These are phyloP conservation scores for Gobio gobio DNA, from an alignment of 2,113 vertebrate genomes.

Conservation along the genomic window DNA sequence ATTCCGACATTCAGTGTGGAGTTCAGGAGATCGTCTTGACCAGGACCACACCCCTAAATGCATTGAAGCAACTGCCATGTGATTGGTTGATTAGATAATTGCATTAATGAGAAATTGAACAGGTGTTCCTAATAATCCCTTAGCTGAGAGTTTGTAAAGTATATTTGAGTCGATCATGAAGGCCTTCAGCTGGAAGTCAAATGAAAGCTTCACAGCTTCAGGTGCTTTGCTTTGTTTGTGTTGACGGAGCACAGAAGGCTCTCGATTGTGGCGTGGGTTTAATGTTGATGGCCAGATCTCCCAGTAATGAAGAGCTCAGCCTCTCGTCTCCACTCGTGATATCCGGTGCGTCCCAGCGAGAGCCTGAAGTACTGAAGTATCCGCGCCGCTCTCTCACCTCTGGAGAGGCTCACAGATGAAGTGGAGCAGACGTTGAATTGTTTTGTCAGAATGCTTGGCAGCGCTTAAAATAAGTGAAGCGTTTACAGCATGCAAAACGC, in stretches of 20 bases:
- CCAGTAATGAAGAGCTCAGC: constrained; percentile 39
- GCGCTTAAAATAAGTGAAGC: constrained; percentile 50
- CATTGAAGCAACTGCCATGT: too few species aligned
- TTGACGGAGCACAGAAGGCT: background rate
- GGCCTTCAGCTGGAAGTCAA: too few species aligned
- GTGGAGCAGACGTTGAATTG: constrained; percentile 35
- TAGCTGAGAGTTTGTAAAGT: too few species aligned
- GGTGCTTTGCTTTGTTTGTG: background rate
- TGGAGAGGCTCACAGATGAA: constrained; percentile 19
- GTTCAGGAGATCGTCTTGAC: too few species aligned
- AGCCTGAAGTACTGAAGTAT: constrained; percentile 25
- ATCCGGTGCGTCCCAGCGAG: background rate
- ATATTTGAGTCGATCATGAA: too few species aligned
- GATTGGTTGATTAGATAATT: too few species aligned
- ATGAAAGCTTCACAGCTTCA: background rate
- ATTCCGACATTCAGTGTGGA: too few species aligned
- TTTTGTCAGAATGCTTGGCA: constrained; percentile 43
- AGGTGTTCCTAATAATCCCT: too few species aligned
- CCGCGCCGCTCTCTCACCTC: constrained; percentile 4
- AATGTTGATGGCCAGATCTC: constrained; percentile 17
- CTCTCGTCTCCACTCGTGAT: constrained; percentile 26
- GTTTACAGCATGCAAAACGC: constrained; percentile 47
- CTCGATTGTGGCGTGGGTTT: background rate
- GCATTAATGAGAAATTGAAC: too few species aligned
- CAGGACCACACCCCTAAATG: too few species aligned